These are phyloP conservation scores for Sycophila texana DNA, from an alignment of 2,888 invertebrate species.

Conservation along the genomic window DNA sequence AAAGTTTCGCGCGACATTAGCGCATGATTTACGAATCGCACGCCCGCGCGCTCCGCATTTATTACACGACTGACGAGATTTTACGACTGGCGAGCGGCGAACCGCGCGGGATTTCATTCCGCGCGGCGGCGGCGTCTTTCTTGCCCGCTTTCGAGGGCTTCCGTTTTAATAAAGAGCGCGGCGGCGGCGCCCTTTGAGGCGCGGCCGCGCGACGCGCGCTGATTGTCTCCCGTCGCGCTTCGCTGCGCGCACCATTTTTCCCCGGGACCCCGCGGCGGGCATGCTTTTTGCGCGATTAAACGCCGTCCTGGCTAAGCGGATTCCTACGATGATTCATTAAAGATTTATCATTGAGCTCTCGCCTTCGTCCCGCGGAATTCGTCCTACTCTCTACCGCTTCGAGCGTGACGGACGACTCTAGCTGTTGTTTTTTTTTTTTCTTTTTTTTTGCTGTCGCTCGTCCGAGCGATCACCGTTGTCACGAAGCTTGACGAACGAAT, in stretches of 20 bases:
- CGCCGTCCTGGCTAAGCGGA: neutral
- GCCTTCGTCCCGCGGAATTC: too few species aligned
- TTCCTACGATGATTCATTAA: too few species aligned
- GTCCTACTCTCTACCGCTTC: too few species aligned
- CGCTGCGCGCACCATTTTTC: too few species aligned
- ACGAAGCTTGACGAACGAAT: too few species aligned
- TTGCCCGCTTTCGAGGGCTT: neutral
- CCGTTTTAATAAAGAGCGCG: slow-evolving; percentile 13
- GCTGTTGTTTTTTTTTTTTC: too few species aligned
- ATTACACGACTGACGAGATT: neutral
- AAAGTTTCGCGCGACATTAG: neutral
- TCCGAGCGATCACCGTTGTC: too few species aligned
- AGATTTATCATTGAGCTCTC: too few species aligned
- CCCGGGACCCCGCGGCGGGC: too few species aligned
- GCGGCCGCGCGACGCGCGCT: neutral
- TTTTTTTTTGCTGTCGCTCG: too few species aligned
- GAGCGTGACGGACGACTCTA: too few species aligned
- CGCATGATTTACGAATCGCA: neutral
- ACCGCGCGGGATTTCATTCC: slow-evolving; percentile 22
- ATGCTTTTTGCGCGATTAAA: slow-evolving; percentile 17
- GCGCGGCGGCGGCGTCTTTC: neutral
- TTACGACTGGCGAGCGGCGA: slow-evolving; percentile 4
- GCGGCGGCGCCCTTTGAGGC: neutral
- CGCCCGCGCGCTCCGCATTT: neutral
- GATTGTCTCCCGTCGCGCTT: too few species aligned